Conservation (phyloP, 2,797 vertebrate species). For the Podargus strigoides region DNA sequence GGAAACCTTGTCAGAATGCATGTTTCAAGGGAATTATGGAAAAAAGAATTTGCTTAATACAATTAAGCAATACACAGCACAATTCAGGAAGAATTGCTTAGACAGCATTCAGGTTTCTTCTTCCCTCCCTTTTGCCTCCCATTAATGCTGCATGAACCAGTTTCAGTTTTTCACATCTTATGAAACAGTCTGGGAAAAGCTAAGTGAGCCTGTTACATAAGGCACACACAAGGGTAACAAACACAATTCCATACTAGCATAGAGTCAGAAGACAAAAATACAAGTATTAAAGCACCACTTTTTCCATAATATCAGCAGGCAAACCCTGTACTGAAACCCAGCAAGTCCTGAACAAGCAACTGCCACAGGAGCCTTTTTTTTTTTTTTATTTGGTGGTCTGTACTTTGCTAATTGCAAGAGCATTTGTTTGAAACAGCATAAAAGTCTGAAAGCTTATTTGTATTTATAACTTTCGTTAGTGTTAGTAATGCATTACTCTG, state of each 20-base stretch:
- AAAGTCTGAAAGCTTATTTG: neutral
- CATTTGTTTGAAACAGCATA: neutral
- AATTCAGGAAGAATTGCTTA: neutral
- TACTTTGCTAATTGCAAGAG: neutral
- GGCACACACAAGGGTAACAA: neutral
- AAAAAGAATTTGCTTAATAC: fast-evolving
- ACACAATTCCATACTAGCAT: neutral
- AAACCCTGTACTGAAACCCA: neutral
- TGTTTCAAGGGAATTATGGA: neutral
- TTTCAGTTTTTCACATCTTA: neutral
- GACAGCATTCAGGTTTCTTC: neutral
- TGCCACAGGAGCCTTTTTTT: neutral
- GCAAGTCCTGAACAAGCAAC: neutral
- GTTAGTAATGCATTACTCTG: neutral
- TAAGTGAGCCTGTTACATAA: neutral
- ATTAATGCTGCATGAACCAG: neutral
- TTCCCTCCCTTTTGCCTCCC: neutral
- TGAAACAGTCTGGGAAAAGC: neutral
- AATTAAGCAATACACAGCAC: neutral
- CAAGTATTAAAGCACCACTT: neutral
- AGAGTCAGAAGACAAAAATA: neutral
- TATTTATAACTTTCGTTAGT: neutral
- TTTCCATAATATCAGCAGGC: neutral
- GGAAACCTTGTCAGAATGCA: neutral
- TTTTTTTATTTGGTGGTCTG: neutral